Evolutionary conservation across 2,888 invertebrate species (phyloP).

Genomic region (Cremastinae sp.): DNA sequence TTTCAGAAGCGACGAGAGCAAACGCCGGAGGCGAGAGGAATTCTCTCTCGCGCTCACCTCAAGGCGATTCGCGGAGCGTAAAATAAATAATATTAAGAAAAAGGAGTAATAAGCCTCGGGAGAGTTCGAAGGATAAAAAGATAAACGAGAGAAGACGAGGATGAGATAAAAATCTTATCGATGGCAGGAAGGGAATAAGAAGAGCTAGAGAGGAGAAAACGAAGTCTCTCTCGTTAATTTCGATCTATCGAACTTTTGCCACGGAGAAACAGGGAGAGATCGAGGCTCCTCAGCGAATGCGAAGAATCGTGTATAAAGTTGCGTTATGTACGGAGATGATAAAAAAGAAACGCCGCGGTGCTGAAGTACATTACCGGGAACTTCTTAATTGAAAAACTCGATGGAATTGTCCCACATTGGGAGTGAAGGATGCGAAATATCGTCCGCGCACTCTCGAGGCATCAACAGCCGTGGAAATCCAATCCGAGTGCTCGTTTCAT

Average conservation of each 20-base stretch:
- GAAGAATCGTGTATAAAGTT: not conserved
- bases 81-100: not conserved
- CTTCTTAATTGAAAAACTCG: conserved; percentile 60
- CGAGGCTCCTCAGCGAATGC: conserved; percentile 28
- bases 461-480: conserved; percentile 28
- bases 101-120: conserved; percentile 6
- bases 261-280: conserved; percentile 27
- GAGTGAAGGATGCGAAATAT: conserved; percentile 31
- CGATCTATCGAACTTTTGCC: conserved; percentile 22
- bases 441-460: not conserved
- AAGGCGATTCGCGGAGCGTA: not conserved
- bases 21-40: too few relatives aligned
- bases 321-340: not conserved
- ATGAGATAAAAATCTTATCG: conserved; percentile 20
- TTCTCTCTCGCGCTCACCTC: too few relatives aligned
- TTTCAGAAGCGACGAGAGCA: too few relatives aligned
- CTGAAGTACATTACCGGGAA: conserved; percentile 42
- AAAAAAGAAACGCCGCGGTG: conserved; percentile 32
- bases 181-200: conserved; percentile 14
- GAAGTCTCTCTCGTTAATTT: conserved; percentile 25
- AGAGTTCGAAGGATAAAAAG: not conserved
- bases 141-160: not conserved
- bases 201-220: conserved; percentile 7
- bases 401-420: conserved; percentile 53
- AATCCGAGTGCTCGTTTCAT: conserved; percentile 17